Evolutionary conservation across 2,113 vertebrate species (phyloP), one percentile per base, ranked within the genome.

Genomic region (Stigmatopora nigra): DNA sequence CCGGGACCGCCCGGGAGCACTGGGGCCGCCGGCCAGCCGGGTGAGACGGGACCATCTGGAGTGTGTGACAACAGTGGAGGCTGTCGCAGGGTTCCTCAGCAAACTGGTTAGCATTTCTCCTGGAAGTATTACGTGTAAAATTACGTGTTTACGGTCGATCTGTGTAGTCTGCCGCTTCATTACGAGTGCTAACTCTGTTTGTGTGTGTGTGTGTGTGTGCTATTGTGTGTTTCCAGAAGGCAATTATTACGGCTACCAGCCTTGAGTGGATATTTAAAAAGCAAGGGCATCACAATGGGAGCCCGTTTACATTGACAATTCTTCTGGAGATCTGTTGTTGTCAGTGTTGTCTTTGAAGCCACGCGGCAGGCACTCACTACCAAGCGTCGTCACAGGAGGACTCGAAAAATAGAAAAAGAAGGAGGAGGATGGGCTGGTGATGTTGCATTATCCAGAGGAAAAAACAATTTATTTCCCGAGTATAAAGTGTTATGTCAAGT

Each of bases 51-150:
- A 13, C 85, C 86, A 3, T 76, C 90, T 0, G 94, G 93, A 2
- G 78, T 74, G 3, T 95, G 94, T 78, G 91, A 94, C 72, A 69
- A 71, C 80, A 92, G 88, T 64, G 89, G 86, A 70, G 91, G 92
- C 35, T 95, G 93, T 64, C 86, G 88, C 0, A 75, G 65, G 12
- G 46, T 45, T 69, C 66, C 71, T 12, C 76, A 70, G 55, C 75
- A 82, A 70, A 71, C 82, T 81, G 88, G 86, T 89, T 6, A 66
- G 80, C 31, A 19, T 7, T 45, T 12, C 22, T 5, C 6, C 61
- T 16, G n/a, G 11, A 1, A 52, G 7, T 0, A 19, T 3, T 22
- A 12, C 11, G 12, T 13, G 38, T 41, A 4, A 41, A 41, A 41
- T 41, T 7, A 41, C 9, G 38, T 41, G 9, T 41, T 41, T 41